phyloP scores from a whole-genome alignment of 2,888 invertebrate species.

The Scrobipalpa costella region DNA sequence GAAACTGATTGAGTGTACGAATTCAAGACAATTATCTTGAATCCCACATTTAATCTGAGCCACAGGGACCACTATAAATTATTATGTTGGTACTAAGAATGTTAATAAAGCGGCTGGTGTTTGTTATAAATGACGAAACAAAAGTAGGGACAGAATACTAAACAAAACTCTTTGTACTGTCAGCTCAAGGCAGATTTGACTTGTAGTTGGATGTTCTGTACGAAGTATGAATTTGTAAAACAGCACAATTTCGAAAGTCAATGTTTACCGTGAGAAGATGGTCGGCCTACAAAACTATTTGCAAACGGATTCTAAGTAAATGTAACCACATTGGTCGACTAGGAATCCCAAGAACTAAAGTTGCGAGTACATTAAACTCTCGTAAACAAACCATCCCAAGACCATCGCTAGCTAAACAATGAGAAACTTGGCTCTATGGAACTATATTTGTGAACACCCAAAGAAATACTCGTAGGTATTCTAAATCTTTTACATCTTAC shows the following conservation, averaged over 20 bases:
- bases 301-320: neutral
- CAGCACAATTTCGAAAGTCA: neutral
- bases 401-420: constrained; percentile 30
- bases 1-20: constrained; percentile 38
- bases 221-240: neutral
- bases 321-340: constrained; percentile 6
- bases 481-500: no score
- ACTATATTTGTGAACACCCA: neutral
- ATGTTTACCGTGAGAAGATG: constrained; percentile 11
- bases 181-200: constrained; percentile 37
- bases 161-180: constrained; percentile 42
- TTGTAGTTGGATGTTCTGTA: constrained; percentile 33
- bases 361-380: constrained; percentile 63
- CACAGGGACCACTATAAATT: constrained; percentile 59
- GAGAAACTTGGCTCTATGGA: neutral
- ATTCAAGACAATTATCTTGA: constrained; percentile 29
- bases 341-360: constrained; percentile 14
- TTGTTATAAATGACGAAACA: constrained; percentile 75
- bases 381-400: constrained; percentile 58
- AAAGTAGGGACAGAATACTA: constrained; percentile 70
- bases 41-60: constrained; percentile 61
- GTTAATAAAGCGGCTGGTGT: constrained; percentile 72
- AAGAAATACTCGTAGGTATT: no score
- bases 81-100: constrained; percentile 68
- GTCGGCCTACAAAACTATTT: neutral